Evolutionary conservation across 2,113 vertebrate species (phyloP), one percentile per base, ranked within the genome.

Genomic region (Eleginops maclovinus): DNA sequence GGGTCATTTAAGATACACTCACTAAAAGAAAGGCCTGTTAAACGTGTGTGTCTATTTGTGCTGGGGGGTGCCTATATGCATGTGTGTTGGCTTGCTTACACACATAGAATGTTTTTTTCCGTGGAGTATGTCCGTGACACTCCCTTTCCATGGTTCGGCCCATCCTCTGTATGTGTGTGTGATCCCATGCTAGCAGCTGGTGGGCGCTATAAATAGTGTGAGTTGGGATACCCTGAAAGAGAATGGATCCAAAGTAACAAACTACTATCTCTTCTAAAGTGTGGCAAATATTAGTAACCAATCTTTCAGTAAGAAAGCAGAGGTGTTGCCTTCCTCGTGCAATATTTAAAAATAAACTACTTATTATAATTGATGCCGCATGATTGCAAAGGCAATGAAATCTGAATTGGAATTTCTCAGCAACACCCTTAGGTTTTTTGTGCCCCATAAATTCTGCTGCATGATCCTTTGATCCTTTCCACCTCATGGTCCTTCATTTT

Each of bases 121-220:
- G 47, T 74, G 41, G 40, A 13, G 12, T 79, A 65, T 61, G 65
- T 61, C 47, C 43, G 26, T 6, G 71, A 83, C 85, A 87, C 87
- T 74, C 87, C 88, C 87, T 86, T 90, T 53, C 79, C 83, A 87
- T 6, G 0, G 86, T 85, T 62, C 84, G 85, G 66, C 88, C 88
- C 91, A 85, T 91, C 88, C 84, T 87, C 72, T 79, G 41, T 64
- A 60, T 85, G 46, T 87, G 69, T 82, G 74, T 88, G 85, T 67
- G 88, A 81, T 60, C 64, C 76, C 47, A 59, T 84, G 58, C 31
- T 55, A 84, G 82, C 93, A 94, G 92, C 89, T 92, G 91, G 83
- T 77, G 67, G 56, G 50, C 63, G 69, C 86, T 92, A 92, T 88
- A 88, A 86, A 93, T 92, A 93, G 74, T 8, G 4, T 31, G 3